phyloP scores from a whole-genome alignment of 1,140 invertebrate genomes.

The Aricia agestis region DNA sequence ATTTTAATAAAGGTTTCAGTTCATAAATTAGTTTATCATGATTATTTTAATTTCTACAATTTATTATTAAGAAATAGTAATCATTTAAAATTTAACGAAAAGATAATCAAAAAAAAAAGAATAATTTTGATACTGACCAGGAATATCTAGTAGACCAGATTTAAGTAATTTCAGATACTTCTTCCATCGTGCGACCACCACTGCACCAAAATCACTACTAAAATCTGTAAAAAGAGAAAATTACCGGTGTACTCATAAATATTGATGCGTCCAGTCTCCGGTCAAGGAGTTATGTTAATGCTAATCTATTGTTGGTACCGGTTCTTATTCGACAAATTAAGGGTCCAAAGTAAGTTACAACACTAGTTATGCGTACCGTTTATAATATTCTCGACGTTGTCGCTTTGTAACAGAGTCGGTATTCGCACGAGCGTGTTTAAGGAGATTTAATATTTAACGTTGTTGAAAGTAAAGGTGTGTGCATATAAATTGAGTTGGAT shows the following conservation, averaged over 20 bases:
- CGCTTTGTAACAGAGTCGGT: constrained; percentile 28
- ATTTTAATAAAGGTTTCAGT: not conserved
- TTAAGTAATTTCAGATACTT: not conserved
- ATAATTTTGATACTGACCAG: not conserved
- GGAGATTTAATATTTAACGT: constrained; percentile 27
- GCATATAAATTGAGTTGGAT: constrained; percentile 62
- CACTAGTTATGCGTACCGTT: constrained; percentile 13
- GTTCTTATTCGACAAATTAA: constrained; percentile 59
- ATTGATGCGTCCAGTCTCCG: constrained; percentile 65
- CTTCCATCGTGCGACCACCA: constrained; percentile 28
- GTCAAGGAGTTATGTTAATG: constrained; percentile 75
- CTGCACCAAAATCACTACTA: constrained; percentile 54
- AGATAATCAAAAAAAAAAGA: not conserved
- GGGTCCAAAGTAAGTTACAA: constrained; percentile 49
- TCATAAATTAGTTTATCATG: not conserved
- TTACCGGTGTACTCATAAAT: constrained; percentile 53
- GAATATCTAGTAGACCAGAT: not conserved
- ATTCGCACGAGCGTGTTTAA: constrained; percentile 28
- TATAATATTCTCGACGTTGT: constrained; percentile 22
- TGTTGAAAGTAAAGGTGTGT: constrained; percentile 60
- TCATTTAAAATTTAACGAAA: not conserved
- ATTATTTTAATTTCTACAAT: too few species aligned
- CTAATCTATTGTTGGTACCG: constrained; percentile 58
- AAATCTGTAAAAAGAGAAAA: constrained; percentile 40
- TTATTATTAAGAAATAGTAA: too few species aligned